Percentiles rank a stretch among this genome's conserved stretches.
Evolutionary conservation across 2,888 invertebrate genomes (phyloP).

Genomic region (Pimpla rufipes): DNA sequence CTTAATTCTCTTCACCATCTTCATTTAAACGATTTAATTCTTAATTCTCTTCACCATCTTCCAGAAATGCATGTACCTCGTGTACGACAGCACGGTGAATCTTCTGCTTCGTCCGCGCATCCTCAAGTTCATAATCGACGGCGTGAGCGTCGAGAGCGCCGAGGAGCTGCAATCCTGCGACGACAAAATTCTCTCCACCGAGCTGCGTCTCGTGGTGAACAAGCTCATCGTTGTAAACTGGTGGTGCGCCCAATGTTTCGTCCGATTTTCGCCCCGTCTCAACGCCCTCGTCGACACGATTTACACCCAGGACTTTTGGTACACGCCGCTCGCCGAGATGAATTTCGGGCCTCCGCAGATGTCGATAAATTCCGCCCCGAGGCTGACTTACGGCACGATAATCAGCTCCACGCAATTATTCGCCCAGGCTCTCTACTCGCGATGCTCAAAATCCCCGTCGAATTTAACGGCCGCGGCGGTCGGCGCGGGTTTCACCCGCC

Average conservation of each 20-base stretch:
- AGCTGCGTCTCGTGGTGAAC: slow-evolving; percentile 81
- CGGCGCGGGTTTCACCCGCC: slow-evolving; percentile 14
- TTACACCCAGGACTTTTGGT: slow-evolving; percentile 83
- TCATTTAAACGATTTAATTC: too few species aligned
- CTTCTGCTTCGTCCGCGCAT: slow-evolving; percentile 82
- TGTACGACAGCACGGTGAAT: slow-evolving; percentile 84
- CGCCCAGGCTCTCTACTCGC: slow-evolving; percentile 82
- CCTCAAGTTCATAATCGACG: slow-evolving; percentile 84
- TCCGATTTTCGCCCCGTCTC: slow-evolving; percentile 81
- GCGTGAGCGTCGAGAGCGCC: slow-evolving; percentile 83
- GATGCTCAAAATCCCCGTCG: slow-evolving; percentile 51
- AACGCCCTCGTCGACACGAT: slow-evolving; percentile 83
- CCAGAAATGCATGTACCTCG: slow-evolving; percentile 83
- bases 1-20: too few species aligned
- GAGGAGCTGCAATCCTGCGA: slow-evolving; percentile 84
- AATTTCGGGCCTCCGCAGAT: slow-evolving; percentile 84
- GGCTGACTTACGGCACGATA: slow-evolving; percentile 82
- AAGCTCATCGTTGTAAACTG: slow-evolving; percentile 83
- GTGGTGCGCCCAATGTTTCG: slow-evolving; percentile 82
- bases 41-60: too few species aligned
- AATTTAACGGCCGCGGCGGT: slow-evolving; percentile 22
- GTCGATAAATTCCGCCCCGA: slow-evolving; percentile 83
- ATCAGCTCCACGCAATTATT: slow-evolving; percentile 84
- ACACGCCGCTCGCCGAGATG: slow-evolving; percentile 84
- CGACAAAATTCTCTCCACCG: slow-evolving; percentile 81